Evolutionary conservation across 2,888 invertebrate genomes (phyloP), one percentile per base, ranked within the genome.

Genomic region (Apocheima hispidaria): DNA sequence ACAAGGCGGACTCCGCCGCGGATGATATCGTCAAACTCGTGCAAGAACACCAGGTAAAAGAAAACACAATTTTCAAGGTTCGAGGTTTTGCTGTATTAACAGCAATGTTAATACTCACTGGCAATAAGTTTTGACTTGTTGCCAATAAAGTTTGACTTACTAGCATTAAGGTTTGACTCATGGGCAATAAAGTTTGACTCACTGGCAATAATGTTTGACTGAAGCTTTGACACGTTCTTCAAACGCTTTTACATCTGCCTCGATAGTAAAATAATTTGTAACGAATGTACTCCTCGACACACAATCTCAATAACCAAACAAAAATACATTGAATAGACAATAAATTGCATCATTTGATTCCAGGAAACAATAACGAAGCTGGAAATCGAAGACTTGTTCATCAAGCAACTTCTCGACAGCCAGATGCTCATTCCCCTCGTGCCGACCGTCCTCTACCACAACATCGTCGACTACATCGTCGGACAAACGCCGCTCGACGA

Each of bases 401-500:
- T 90, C 35, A 86, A 81, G 49, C 86, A 87, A 61, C 71, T 93
- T 2, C 74, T 93, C 9, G 87, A 92, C 56, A 82, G 74, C 54
- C 82, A 83, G 3, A 74, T 92, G 78, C 86, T 93, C 44, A 71
- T 83, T 4, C 81, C 82, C 56, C 74, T 92, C 10, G 90, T 93
- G 0, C 66, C 82, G 4, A 88, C 87, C 4, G 82, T 85, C 0
- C 54, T 92, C 0, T 93, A 90, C 68, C 59, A 83, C 0, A 70
- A 77, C 30, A 70, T 90, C 10, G 72, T 87, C 1, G 81, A 79
- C 62, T 89, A 82, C 63, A 77, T 93, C 2, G 70, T 88, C 33
- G 66, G 66, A 14, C 79, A 82, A 35, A 41, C 77, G 0, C 43
- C 63, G 0, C 51, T 51, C 0, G 66, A 63, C 1, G 83, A 82